A percentile compares a stretch with the other conserved stretches of the same genome.
These are phyloP conservation scores for Bugulina stolonifera DNA, from an alignment of 2,888 invertebrate species.

Conservation along the genomic window DNA sequence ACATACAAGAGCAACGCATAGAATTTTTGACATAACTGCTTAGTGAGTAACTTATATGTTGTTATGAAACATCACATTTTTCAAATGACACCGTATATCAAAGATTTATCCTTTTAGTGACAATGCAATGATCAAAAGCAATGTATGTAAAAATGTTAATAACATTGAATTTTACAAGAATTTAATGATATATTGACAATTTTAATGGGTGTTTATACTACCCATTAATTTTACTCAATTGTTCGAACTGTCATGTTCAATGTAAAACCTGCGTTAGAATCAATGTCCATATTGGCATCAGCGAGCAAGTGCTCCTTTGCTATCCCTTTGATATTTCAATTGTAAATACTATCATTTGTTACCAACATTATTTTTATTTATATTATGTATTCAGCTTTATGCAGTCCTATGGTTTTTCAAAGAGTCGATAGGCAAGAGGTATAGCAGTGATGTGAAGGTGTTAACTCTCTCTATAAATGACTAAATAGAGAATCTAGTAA, in stretches of 20 bases:
- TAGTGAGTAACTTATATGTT: not conserved
- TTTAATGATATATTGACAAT: not conserved
- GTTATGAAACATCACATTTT: too few species aligned
- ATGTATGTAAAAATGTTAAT: slow-evolving; percentile 14
- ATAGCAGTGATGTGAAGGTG: too few species aligned
- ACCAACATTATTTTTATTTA: too few species aligned
- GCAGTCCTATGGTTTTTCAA: too few species aligned
- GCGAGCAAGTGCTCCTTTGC: too few species aligned
- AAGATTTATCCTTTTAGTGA: not conserved
- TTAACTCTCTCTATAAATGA: too few species aligned
- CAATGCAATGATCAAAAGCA: not conserved
- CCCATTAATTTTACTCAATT: slow-evolving; percentile 12
- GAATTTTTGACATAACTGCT: not conserved
- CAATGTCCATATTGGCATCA: not conserved
- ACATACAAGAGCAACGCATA: too few species aligned
- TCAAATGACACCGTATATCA: not conserved
- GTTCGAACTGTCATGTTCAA: not conserved
- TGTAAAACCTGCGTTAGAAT: not conserved
- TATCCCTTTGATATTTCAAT: too few species aligned
- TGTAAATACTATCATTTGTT: too few species aligned
- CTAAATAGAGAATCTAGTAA: too few species aligned
- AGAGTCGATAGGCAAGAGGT: too few species aligned
- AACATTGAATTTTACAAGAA: slow-evolving; percentile 13
- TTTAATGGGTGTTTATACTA: not conserved
- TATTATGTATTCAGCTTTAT: too few species aligned